Conservation (phyloP, 2,113 vertebrate species). For the Gallinago paraguaiae region DNA sequence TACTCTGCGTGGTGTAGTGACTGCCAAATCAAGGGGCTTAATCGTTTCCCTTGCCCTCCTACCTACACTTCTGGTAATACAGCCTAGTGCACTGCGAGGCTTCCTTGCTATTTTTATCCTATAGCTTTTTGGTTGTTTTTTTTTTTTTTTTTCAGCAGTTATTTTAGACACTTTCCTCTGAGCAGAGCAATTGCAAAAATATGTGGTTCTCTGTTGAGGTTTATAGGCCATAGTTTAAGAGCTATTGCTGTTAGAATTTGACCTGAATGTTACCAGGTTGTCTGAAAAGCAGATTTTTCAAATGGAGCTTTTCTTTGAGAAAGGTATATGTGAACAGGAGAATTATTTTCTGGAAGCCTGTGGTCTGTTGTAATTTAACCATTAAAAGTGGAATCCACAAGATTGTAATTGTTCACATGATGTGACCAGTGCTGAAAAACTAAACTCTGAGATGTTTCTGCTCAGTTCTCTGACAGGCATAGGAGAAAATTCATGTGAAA, state of each 20-base stretch:
- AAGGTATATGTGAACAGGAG: not conserved
- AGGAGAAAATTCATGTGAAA: not conserved
- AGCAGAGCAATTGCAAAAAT: not conserved
- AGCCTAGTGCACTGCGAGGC: not conserved
- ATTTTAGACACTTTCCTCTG: conserved; percentile 32
- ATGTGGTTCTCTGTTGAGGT: not conserved
- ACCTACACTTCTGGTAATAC: not conserved
- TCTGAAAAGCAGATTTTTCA: not conserved
- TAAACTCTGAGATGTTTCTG: not conserved
- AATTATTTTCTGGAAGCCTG: not conserved
- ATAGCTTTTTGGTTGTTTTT: not conserved
- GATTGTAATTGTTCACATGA: not conserved
- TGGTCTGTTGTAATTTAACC: not conserved
- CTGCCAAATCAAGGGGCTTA: not conserved
- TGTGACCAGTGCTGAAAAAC: not conserved
- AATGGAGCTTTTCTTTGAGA: not conserved
- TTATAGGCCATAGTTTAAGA: conserved; percentile 12
- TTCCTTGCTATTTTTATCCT: conserved; percentile 43
- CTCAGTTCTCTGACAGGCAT: not conserved
- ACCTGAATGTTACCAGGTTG: not conserved
- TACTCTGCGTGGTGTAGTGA: not conserved
- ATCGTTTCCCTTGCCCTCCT: conserved; percentile 27
- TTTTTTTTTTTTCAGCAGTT: not conserved
- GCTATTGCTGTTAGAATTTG: not conserved
- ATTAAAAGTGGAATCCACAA: not conserved